Conservation (phyloP, 2,797 vertebrate species). For the Distichodus sexfasciatus region DNA sequence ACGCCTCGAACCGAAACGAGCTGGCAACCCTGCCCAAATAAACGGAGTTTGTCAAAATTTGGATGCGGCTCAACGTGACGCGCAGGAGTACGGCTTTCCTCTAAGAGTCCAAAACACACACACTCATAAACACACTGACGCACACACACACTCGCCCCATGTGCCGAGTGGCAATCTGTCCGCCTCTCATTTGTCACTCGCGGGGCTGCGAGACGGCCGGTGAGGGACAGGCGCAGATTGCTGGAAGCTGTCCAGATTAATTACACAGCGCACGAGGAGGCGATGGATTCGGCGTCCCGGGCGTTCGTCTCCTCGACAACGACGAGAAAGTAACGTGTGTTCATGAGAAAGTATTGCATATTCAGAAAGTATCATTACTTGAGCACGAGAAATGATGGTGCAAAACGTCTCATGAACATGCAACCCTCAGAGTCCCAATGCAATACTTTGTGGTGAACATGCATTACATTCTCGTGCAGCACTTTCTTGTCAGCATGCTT, state of each 20-base stretch:
- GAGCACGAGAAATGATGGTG: too few species aligned
- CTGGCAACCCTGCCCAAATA: constrained; percentile 33
- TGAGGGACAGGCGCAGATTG: constrained; percentile 55
- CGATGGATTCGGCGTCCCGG: constrained; percentile 33
- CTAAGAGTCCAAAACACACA: constrained; percentile 27
- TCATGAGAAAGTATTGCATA: too few species aligned
- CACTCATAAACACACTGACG: neutral
- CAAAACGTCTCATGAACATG: too few species aligned
- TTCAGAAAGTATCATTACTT: too few species aligned
- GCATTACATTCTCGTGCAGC: too few species aligned
- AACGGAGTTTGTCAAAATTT: constrained; percentile 45
- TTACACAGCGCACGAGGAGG: constrained; percentile 63
- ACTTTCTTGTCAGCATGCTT: too few species aligned
- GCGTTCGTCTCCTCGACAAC: constrained; percentile 52
- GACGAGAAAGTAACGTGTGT: too few species aligned
- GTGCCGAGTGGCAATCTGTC: constrained; percentile 59
- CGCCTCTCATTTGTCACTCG: constrained; percentile 51
- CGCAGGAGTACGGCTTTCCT: constrained; percentile 47
- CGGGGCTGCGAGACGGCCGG: constrained; percentile 55
- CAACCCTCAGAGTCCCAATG: too few species aligned
- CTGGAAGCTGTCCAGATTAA: constrained; percentile 73
- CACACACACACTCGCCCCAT: constrained; percentile 15
- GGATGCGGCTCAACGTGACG: constrained; percentile 54
- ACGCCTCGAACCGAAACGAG: constrained; percentile 31
- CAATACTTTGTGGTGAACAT: too few species aligned